Evolutionary conservation across 2,888 invertebrate species (phyloP).

Genomic region (Drosophila eohydei): DNA sequence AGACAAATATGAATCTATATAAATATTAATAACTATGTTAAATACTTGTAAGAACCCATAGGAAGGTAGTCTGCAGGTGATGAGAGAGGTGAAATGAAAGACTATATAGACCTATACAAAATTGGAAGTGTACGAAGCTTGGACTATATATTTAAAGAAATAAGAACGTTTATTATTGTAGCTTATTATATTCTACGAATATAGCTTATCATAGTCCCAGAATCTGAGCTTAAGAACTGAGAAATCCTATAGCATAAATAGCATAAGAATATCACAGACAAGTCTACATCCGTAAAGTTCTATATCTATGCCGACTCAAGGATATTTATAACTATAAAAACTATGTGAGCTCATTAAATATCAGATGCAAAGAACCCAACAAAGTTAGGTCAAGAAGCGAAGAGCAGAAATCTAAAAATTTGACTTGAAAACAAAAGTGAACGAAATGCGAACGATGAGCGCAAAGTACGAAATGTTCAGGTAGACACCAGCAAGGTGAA

Average conservation of each 20-base stretch:
- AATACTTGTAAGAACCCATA: too few relatives aligned
- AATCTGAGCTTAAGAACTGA: neutral
- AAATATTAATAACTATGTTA: too few relatives aligned
- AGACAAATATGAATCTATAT: too few relatives aligned
- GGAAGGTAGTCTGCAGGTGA: too few relatives aligned
- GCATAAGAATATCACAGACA: neutral
- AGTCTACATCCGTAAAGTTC: neutral
- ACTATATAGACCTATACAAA: too few relatives aligned
- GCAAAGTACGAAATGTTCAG: constrained; percentile 27
- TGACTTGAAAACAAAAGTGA: constrained; percentile 55
- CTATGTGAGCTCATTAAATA: constrained; percentile 12
- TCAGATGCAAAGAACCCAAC: constrained; percentile 9
- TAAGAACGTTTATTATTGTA: too few relatives aligned
- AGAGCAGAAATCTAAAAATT: constrained; percentile 20
- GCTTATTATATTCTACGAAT: too few relatives aligned
- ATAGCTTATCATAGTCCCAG: too few relatives aligned
- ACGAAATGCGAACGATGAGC: constrained; percentile 30
- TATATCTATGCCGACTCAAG: neutral
- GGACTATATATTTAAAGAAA: too few relatives aligned
- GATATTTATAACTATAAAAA: neutral
- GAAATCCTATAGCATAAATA: neutral
- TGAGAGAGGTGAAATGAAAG: too few relatives aligned
- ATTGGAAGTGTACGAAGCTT: too few relatives aligned
- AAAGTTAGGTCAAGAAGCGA: constrained; percentile 1
- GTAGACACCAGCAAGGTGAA: constrained; percentile 29